These are phyloP conservation scores for Eudasyphora cyanicolor DNA, from an alignment of 2,888 invertebrate genomes.

Conservation along the genomic window DNA sequence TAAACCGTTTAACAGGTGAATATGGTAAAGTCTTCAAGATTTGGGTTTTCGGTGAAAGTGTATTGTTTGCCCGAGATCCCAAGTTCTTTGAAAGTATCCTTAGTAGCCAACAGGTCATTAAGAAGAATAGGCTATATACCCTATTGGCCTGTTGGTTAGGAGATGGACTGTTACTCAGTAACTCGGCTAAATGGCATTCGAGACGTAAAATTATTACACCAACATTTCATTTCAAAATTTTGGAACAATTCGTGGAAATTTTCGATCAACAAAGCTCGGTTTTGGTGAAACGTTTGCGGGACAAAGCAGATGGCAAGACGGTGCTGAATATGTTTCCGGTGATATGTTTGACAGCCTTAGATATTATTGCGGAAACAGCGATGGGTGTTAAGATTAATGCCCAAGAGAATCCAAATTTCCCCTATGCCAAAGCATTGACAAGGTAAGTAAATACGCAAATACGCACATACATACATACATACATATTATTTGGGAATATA, in stretches of 20 bases:
- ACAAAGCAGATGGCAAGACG: conserved; percentile 71
- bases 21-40: conserved; percentile 36
- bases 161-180: conserved; percentile 74
- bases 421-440: conserved; percentile 86
- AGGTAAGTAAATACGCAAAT: conserved; percentile 82
- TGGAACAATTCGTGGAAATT: conserved; percentile 86
- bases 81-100: conserved; percentile 52
- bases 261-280: conserved; percentile 84
- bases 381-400: conserved; percentile 75
- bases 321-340: conserved; percentile 65
- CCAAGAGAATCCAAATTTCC: conserved; percentile 83
- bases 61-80: conserved; percentile 63
- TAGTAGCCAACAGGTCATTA: conserved; percentile 39
- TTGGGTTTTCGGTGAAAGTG: conserved; percentile 64
- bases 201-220: conserved; percentile 86
- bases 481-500: too few relatives aligned
- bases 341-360: conserved; percentile 64
- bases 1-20: too few relatives aligned
- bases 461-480: too few relatives aligned
- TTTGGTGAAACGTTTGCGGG: conserved; percentile 81
- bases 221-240: conserved; percentile 83
- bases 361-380: conserved; percentile 70
- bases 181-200: conserved; percentile 83
- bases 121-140: conserved; percentile 68
- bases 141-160: conserved; percentile 66